phyloP scores from a whole-genome alignment of 2,888 invertebrate genomes.

The Leptinotarsa rubiginosa region DNA sequence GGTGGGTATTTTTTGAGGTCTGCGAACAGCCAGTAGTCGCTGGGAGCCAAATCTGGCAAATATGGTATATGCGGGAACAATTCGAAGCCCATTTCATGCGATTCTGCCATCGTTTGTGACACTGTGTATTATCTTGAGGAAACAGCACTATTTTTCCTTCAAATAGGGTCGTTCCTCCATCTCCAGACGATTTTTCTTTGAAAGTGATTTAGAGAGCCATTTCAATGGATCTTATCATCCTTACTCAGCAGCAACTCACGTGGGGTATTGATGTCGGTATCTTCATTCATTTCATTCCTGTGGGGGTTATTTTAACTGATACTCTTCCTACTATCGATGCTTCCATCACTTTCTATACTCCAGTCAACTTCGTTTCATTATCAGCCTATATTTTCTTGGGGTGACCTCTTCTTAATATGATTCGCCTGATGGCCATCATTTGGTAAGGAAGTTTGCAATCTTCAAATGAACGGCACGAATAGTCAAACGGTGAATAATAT shows the following conservation, averaged over 20 bases:
- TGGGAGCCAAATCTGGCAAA: too few relatives aligned
- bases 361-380: background rate
- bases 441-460: background rate
- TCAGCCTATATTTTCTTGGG: background rate
- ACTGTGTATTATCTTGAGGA: too few relatives aligned
- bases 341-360: background rate
- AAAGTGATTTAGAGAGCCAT: background rate
- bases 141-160: too few relatives aligned
- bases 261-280: background rate
- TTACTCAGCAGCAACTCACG: background rate
- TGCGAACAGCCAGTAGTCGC: too few relatives aligned
- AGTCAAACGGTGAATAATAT: background rate
- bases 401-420: background rate
- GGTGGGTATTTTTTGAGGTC: too few relatives aligned
- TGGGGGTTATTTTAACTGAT: background rate
- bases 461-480: background rate
- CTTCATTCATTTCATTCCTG: background rate
- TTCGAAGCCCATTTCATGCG: too few relatives aligned
- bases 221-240: background rate
- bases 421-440: slow-evolving; percentile 1
- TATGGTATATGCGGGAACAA: too few relatives aligned
- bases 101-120: too few relatives aligned
- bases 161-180: background rate
- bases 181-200: background rate
- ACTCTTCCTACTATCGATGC: background rate